Evolutionary conservation across 2,113 vertebrate species (phyloP), one percentile per base, ranked within the genome.

Genomic region (Ploceus nigricollis): DNA sequence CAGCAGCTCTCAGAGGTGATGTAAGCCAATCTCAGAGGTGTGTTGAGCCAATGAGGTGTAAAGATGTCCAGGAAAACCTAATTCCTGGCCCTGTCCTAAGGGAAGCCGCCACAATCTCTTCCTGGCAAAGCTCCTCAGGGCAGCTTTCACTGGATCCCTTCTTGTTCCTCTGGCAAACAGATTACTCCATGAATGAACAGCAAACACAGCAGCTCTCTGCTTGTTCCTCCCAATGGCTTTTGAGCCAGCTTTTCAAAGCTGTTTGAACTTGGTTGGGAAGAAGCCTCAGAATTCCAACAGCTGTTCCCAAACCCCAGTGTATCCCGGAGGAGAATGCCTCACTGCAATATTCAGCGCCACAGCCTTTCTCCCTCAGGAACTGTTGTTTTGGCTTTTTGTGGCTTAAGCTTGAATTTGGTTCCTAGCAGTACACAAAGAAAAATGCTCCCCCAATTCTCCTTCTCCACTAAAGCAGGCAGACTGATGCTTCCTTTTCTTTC

Each of bases 401-500:
- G 53, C 56, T 82, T 66, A 37, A 79, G 61, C 39, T 64, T 61
- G 42, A 89, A 25, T 39, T 15, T 3, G 18, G 11, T 21, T 65
- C 28, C 28, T 33, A 28, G 30, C 18, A 72, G 27, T 21, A 39
- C 33, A 61, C 1, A 1, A 39, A 40, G 82, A 58, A 90, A 61
- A 85, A 39, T 15, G 58, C 22, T 56, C 7, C 42, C 45, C 13
- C 2, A 2, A 2, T 81, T 48, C 64, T 82, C 45, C 63, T 93
- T 48, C 56, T 61, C 11, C 20, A 4, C 63, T 68, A 11, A 54
- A 75, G 13, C 23, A 39, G 73, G 76, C 72, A 54, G 19, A 27
- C 77, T 97, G 69, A 97, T 13, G 1, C 24, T 11, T 86, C 79
- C 93, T 84, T 93, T 96, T 80, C 89, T 82, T 97, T 97, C n/a